Evolutionary conservation across 2,797 vertebrate genomes (phyloP).

Genomic region (Lates japonicus): DNA sequence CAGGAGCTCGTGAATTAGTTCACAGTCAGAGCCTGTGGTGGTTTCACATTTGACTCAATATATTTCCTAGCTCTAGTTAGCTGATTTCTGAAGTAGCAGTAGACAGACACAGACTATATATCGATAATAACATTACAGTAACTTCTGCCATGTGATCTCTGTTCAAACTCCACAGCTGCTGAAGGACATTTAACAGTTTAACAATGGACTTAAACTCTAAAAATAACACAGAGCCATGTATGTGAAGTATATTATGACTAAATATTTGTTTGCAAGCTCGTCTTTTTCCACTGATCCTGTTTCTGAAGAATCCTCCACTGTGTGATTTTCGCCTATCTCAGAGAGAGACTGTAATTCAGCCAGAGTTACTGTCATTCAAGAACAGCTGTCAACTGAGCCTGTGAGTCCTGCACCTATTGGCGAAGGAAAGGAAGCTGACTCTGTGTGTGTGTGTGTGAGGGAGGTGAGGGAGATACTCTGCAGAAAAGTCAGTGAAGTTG

Average conservation of each 20-base stretch:
- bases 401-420: slow-evolving; percentile 50
- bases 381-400: slow-evolving; percentile 49
- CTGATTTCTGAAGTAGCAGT: too few relatives aligned
- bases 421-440: slow-evolving; percentile 43
- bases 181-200: too few relatives aligned
- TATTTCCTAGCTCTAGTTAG: too few relatives aligned
- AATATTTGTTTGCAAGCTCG: background rate
- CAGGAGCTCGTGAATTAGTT: too few relatives aligned
- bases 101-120: slow-evolving; percentile 1
- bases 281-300: background rate
- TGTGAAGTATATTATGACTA: too few relatives aligned
- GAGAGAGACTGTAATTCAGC: background rate
- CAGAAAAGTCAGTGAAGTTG: background rate
- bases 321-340: background rate
- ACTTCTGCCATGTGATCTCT: background rate
- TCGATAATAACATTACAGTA: background rate
- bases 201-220: background rate
- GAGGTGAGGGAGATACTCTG: background rate
- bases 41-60: too few relatives aligned
- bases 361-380: slow-evolving; percentile 13
- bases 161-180: background rate
- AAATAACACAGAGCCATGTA: too few relatives aligned
- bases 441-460: background rate
- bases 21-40: too few relatives aligned
- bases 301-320: background rate